phyloP scores from a whole-genome alignment of 1,140 invertebrate species.

The Caenorhabditis tropicalis region DNA sequence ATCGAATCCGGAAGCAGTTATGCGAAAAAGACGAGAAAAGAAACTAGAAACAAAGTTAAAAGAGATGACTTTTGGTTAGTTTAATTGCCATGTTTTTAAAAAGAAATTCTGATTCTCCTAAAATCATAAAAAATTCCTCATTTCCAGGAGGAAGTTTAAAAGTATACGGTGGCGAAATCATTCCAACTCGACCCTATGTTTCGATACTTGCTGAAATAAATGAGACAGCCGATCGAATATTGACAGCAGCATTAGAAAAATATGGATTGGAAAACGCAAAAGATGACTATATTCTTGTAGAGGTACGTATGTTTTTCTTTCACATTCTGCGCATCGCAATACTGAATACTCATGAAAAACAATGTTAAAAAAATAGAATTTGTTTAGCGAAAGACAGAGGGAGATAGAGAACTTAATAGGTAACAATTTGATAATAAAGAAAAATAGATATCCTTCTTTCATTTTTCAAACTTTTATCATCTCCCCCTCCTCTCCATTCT shows the following conservation, averaged over 20 bases:
- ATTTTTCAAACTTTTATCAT: not conserved
- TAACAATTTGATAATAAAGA: not conserved
- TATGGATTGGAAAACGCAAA: conserved; percentile 90
- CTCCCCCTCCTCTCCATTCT: too few species aligned
- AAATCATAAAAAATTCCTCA: not conserved
- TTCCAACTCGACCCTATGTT: conserved; percentile 96
- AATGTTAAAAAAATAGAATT: not conserved
- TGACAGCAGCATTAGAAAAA: conserved; percentile 94
- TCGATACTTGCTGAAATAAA: conserved; percentile 90
- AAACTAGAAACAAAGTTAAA: conserved; percentile 95
- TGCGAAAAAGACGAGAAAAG: conserved; percentile 92
- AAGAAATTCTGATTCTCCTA: conserved; percentile 51
- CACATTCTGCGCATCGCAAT: not conserved
- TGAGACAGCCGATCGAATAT: conserved; percentile 88
- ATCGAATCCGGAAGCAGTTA: conserved; percentile 98
- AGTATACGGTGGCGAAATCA: conserved; percentile 95
- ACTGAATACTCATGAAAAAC: not conserved
- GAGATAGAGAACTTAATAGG: not conserved
- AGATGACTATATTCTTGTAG: conserved; percentile 89
- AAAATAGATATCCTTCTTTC: not conserved
- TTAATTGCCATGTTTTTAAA: too few species aligned
- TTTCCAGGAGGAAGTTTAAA: conserved; percentile 85
- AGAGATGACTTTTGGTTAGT: conserved; percentile 80
- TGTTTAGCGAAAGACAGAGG: too few species aligned
- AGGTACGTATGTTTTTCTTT: conserved; percentile 75